Evolutionary conservation across 1,140 invertebrate species (phyloP).

Genomic region (Caenorhabditis brenneri): DNA sequence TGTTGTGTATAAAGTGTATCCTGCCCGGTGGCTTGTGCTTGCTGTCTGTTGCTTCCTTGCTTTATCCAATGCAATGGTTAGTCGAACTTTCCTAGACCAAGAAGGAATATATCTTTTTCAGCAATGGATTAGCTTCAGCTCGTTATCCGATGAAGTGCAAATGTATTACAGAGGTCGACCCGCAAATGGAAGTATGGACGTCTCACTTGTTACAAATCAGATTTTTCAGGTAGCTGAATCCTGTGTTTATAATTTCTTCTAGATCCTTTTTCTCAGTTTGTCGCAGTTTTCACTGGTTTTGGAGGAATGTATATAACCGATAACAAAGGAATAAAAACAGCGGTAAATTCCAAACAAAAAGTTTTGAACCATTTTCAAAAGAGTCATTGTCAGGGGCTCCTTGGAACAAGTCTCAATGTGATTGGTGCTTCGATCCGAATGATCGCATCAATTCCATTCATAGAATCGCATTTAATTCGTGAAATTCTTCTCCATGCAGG

Average conservation of each 20-base stretch:
- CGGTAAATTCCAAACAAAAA: constrained; percentile 53
- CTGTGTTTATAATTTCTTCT: not conserved
- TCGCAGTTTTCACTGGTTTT: constrained; percentile 65
- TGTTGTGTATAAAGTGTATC: constrained; percentile 40
- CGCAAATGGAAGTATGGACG: constrained; percentile 52
- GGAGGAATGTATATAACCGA: constrained; percentile 70
- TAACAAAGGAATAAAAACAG: constrained; percentile 66
- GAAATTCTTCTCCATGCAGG: constrained; percentile 64
- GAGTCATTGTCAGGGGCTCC: constrained; percentile 58
- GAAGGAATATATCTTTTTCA: constrained; percentile 49
- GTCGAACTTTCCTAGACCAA: too few relatives aligned
- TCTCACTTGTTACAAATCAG: constrained; percentile 62
- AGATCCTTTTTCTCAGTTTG: constrained; percentile 63
- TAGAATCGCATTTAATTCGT: constrained; percentile 51
- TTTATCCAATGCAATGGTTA: constrained; percentile 69
- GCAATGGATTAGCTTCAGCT: constrained; percentile 69
- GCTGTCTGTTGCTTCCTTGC: constrained; percentile 65
- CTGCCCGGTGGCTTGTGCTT: constrained; percentile 63
- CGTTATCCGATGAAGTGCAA: constrained; percentile 61
- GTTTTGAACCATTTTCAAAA: too few relatives aligned
- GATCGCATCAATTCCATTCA: constrained; percentile 62
- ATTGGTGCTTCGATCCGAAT: constrained; percentile 64
- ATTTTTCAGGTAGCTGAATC: constrained; percentile 65
- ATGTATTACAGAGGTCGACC: constrained; percentile 59
- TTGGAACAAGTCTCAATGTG: constrained; percentile 61